Evolutionary conservation across 2,113 vertebrate genomes (phyloP), one percentile per base, ranked within the genome.

Genomic region (Festucalex cinctus): DNA sequence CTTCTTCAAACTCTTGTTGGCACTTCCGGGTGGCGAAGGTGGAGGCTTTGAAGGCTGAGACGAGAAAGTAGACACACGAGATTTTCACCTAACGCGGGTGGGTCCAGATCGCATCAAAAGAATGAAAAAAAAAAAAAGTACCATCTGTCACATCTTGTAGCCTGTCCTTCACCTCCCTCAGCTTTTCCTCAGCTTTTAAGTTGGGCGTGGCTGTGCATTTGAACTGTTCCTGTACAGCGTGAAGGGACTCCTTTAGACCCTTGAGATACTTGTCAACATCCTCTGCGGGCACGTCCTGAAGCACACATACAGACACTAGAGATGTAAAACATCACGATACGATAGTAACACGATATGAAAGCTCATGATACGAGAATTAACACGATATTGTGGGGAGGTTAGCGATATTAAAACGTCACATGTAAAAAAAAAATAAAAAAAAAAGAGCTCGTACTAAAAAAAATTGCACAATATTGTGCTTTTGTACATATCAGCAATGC

Each of bases 1-100:
- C 92, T 49, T 92, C 86, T 74, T 96, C 93, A 82, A 98, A 99
- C 72, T 95, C 93, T 74, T 91, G 91, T 70, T 86, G 92, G 74
- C 92, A 83, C 20, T 70, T 85, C 69, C 91, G 93, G 74, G 93
- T 89, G 78, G 81, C 77, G 75, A 61, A 93, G 76, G 92, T 93
- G 92, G 94, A 94, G 83, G 71, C 84, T 26, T 96, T 94, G 86
- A 98, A 98, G 65, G 92, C 97, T 99, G 80, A 58, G 28, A 2
- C 28, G 28, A 32, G 28, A 32, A n/a, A 32, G 28, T 32, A 32
- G 28, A 4, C 28, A 32, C 28, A 32, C 28, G 2, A 32, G 26
- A 35, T 6, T 35, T 9, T 59, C n/a, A 41, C 7, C 9, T 41
- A 13, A 12, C 12, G 39, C 9, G 3, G 39, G 39, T 41, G 39